Conservation (phyloP, 1,140 invertebrate species). For the Panulirus ornatus region DNA sequence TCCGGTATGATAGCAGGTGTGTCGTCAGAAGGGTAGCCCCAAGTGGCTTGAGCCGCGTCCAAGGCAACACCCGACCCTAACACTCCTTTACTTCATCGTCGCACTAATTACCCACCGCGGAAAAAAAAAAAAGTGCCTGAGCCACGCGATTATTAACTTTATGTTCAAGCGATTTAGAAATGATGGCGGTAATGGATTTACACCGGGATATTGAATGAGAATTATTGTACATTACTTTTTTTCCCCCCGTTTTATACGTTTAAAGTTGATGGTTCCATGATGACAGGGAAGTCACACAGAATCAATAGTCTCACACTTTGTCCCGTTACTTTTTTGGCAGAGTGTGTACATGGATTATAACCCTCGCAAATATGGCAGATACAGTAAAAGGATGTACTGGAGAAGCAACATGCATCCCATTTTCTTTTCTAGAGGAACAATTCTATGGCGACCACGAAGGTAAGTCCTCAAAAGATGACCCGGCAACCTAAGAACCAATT, state of each 20-base stretch:
- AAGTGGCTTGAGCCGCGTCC: too few species aligned
- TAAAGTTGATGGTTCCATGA: slow-evolving; percentile 1
- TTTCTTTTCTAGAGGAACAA: too few species aligned
- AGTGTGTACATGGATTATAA: not conserved
- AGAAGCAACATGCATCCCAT: too few species aligned
- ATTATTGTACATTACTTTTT: not conserved
- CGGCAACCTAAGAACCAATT: not conserved
- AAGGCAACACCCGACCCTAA: too few species aligned
- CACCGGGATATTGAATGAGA: slow-evolving; percentile 2
- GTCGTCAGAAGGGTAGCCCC: too few species aligned
- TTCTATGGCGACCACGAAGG: too few species aligned
- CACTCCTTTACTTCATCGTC: not conserved
- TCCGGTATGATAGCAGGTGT: too few species aligned
- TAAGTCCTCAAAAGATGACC: not conserved
- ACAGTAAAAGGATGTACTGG: too few species aligned
- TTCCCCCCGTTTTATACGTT: not conserved
- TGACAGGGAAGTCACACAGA: not conserved
- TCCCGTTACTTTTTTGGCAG: too few species aligned
- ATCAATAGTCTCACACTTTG: not conserved
- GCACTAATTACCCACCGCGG: not conserved
- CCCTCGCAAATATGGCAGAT: too few species aligned
- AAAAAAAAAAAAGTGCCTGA: too few species aligned
- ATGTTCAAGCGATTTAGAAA: not conserved
- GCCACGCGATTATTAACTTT: slow-evolving; percentile 8
- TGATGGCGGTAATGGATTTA: slow-evolving; percentile 10